A percentile compares a stretch with the other conserved stretches of the same genome.
These are phyloP conservation scores for Abrostola triplasia DNA, from an alignment of 2,888 invertebrate species.

Conservation along the genomic window DNA sequence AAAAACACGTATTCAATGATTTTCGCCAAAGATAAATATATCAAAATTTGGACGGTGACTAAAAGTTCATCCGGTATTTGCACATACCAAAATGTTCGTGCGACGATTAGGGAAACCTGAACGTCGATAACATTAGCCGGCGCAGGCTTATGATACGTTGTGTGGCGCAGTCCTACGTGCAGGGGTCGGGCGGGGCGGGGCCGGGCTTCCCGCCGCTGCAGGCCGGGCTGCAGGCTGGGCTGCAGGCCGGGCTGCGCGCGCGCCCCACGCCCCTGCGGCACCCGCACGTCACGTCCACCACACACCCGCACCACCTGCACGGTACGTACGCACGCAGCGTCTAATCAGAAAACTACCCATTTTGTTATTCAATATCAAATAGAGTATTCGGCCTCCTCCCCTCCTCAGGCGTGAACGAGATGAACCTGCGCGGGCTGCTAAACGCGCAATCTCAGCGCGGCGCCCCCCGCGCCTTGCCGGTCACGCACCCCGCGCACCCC, in stretches of 20 bases:
- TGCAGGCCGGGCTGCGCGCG: conserved; percentile 56
- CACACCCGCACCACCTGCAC: conserved; percentile 90
- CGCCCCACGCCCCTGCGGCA: conserved; percentile 85
- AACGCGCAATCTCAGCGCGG: conserved; percentile 69
- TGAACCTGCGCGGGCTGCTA: conserved; percentile 84
- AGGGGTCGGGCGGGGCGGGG: conserved; percentile 50
- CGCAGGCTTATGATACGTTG: not conserved
- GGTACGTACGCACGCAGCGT: conserved; percentile 61
- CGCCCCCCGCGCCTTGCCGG: conserved; percentile 39
- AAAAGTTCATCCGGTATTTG: too few relatives aligned
- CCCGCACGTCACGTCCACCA: conserved; percentile 90
- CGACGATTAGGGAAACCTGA: not conserved
- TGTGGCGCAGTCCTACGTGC: conserved; percentile 71
- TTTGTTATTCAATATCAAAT: too few relatives aligned
- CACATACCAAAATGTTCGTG: too few relatives aligned
- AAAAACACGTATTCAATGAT: too few relatives aligned
- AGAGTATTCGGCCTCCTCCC: not conserved
- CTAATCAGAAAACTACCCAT: too few relatives aligned
- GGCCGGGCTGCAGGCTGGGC: conserved; percentile 28
- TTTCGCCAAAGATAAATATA: too few relatives aligned
- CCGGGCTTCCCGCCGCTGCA: conserved; percentile 61
- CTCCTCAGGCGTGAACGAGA: conserved; percentile 77
- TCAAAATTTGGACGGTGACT: too few relatives aligned
- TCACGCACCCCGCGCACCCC: conserved; percentile 39
- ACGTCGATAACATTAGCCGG: not conserved